Conservation (phyloP, 1,140 invertebrate species). For the Rhynchophorus ferrugineus region DNA sequence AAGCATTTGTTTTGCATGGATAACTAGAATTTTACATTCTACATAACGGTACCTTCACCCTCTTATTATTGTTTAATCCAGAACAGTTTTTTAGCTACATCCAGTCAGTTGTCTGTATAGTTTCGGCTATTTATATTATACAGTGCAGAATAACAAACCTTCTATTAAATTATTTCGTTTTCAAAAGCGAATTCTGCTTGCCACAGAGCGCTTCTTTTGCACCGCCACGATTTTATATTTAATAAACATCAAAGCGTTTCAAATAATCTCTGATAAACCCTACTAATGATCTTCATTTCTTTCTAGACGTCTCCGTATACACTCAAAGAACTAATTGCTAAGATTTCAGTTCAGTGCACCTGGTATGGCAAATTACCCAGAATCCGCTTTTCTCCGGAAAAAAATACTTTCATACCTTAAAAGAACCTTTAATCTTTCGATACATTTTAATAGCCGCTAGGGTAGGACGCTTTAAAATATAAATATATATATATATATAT, state of each 20-base stretch:
- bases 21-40: too few species aligned
- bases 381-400: constrained; percentile 36
- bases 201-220: neutral
- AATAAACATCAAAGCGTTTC: constrained; percentile 35
- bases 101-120: too few species aligned
- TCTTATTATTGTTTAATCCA: too few species aligned
- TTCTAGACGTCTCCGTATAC: constrained; percentile 27
- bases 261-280: constrained; percentile 40
- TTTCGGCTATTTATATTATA: too few species aligned
- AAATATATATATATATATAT: too few species aligned
- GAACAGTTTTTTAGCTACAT: too few species aligned
- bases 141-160: too few species aligned
- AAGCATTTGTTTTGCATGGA: too few species aligned
- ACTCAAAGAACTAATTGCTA: constrained; percentile 38
- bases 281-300: constrained; percentile 34
- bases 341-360: constrained; percentile 38
- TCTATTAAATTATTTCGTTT: too few species aligned
- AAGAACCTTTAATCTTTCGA: constrained; percentile 32
- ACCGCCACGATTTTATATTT: constrained; percentile 6
- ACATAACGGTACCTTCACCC: too few species aligned
- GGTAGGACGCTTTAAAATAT: too few species aligned
- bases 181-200: neutral
- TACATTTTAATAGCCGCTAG: constrained; percentile 32
- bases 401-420: constrained; percentile 33
- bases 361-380: constrained; percentile 32